Base-by-base conservation (phyloP, 2,888 invertebrate genomes). In the Laspeyria flexula region DNA sequence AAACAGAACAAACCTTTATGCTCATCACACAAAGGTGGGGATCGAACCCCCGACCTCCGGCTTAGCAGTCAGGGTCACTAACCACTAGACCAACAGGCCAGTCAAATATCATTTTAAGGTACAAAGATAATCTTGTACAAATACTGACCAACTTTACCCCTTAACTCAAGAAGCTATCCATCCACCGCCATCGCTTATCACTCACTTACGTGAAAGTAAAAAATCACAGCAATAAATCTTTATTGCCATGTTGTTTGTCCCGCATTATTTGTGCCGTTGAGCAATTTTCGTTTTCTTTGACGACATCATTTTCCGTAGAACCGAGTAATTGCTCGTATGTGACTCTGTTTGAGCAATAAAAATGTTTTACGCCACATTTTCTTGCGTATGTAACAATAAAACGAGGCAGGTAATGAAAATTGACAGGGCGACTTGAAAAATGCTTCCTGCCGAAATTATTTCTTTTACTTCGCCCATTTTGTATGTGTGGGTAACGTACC, bases 181-280 rank as follows among this genome's bases (percentile, higher is more conserved):
- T 43, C 21, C 6, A 12, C 34, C 55, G 64, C 72, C 55, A 4
- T 29, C 42, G 49, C 59, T 52, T 46, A 3, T 52, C 6, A 21
- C 63, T 72, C 59, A 45, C 5, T 23, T 5, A 15, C 13, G 43
- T 54, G 60, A 73, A 59, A 70, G 77, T 85, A 84, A 88, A 88
- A 89, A 88, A 88, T 83, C 83, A 79, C 66, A 63, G 81, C 85
- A 86, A 88, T 89, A 90, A 88, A 90, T 90, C 86, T 89, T 88
- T 90, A 90, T 87, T 84, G 87, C 81, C 79, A 77, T 84, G 88
- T 86, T 89, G 86, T 88, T 89, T 86, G 85, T 74, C 75, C 76
- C 80, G 77, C 83, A 83, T 87, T 88, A 87, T 88, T 90, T 88
- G 84, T 85, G 85, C 80, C 75, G 73, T 71, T 71, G 78, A 84